A percentile compares a stretch with the other conserved stretches of the same genome.
phyloP scores from a whole-genome alignment of 2,888 invertebrate genomes.

The Eudemis profundana region DNA sequence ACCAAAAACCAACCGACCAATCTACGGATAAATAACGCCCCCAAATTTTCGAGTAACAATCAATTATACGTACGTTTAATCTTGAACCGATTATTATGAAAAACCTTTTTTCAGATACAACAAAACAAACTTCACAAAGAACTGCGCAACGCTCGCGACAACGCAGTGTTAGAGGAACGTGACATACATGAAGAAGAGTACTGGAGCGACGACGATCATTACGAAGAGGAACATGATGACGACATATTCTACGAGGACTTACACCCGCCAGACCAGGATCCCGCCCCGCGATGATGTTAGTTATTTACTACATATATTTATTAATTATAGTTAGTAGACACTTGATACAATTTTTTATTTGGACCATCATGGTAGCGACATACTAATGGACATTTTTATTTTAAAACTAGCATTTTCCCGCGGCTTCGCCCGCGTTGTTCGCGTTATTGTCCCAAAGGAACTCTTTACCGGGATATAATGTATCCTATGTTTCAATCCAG shows the following conservation, averaged over 20 bases:
- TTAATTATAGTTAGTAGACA: conserved; percentile 25
- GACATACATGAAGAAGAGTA: conserved; percentile 49
- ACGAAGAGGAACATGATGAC: conserved; percentile 52
- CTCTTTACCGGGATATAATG: too few relatives aligned
- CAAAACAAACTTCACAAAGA: conserved; percentile 70
- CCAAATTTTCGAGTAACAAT: too few relatives aligned
- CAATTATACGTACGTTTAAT: too few relatives aligned
- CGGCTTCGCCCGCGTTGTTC: too few relatives aligned
- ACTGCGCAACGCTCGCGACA: conserved; percentile 54
- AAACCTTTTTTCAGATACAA: conserved; percentile 59
- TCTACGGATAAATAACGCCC: too few relatives aligned
- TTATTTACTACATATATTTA: neutral
- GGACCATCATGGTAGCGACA: too few relatives aligned
- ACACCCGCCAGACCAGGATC: conserved; percentile 27
- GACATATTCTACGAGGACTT: conserved; percentile 59
- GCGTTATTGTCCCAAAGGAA: too few relatives aligned
- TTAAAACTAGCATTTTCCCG: too few relatives aligned
- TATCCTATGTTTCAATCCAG: too few relatives aligned
- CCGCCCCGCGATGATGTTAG: conserved; percentile 29
- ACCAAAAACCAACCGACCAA: too few relatives aligned
- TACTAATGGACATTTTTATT: neutral
- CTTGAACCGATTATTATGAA: neutral
- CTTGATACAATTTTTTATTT: neutral
- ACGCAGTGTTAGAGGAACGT: conserved; percentile 47
- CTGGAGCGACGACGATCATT: conserved; percentile 45